Evolutionary conservation across 2,113 vertebrate genomes (phyloP), one percentile per base, ranked within the genome.

Genomic region (Oncorhynchus clarkii): DNA sequence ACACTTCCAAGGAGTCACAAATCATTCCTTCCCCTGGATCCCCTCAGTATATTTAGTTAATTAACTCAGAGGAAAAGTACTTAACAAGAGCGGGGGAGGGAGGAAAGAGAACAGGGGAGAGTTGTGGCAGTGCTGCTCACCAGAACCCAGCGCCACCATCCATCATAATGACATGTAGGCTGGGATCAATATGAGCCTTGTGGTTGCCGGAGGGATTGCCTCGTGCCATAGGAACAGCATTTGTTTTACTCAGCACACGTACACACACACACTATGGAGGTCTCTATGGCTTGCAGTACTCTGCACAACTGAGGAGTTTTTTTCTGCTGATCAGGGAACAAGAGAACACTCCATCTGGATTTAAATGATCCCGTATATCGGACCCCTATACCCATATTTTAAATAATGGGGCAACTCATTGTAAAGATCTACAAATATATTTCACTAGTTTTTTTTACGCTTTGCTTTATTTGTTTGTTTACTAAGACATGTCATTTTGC

Each of bases 101-200:
- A 82, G 79, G 86, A 88, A 72, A 90, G 71, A 13, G 67, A 72
- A 73, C 73, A 70, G 69, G 1, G 80, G 70, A 81, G 60, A 79
- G 64, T 70, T 31, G 27, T 18, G 74, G 76, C 85, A 68, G 71
- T 20, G 8, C 76, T 45, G 85, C 80, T 88, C 85, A 86, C 85
- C 88, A 3, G 73, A 91, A 89, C 85, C 82, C 87, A 77, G 29
- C 81, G 48, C 71, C 85, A 82, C 89, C 82, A 92, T 94, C 89
- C 89, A 93, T 93, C 91, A 92, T 90, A 87, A 87, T 91, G 90
- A 90, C 90, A 90, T 85, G 71, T 64, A n/a, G 86, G 76, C 82
- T 67, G 79, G 78, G 83, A 92, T 92, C 91, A 84, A 93, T 92
- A 89, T 76, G 82, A 87, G 83, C 83, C 78, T 49, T 54, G 27